A percentile compares a stretch with the other conserved stretches of the same genome.
These are phyloP conservation scores for Ormia ochracea DNA, from an alignment of 2,888 invertebrate species.

Conservation along the genomic window DNA sequence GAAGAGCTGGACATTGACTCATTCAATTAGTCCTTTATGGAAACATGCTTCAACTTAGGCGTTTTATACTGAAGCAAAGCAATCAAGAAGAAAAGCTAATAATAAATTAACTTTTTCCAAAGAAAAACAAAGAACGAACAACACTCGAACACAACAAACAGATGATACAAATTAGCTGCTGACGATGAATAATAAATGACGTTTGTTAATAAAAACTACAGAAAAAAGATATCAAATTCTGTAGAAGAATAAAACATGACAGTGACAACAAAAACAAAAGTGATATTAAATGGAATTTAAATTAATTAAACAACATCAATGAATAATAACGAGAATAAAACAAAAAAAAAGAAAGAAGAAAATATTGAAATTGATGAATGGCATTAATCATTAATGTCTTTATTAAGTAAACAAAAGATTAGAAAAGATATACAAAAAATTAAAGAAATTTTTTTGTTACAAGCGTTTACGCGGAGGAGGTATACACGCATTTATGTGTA, in stretches of 20 bases:
- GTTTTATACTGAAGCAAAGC: not conserved
- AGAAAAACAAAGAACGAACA: not conserved
- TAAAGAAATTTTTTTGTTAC: not conserved
- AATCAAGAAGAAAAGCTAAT: slow-evolving; percentile 1
- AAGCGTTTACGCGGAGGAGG: not conserved
- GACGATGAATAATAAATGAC: slow-evolving; percentile 38
- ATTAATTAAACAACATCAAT: slow-evolving; percentile 50
- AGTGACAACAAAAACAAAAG: slow-evolving; percentile 1
- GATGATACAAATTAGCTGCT: slow-evolving; percentile 36
- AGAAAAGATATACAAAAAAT: not conserved
- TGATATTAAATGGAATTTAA: slow-evolving; percentile 51
- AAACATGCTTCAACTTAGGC: not conserved
- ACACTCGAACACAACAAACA: not conserved
- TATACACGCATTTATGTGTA: too few species aligned
- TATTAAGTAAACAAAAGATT: slow-evolving; percentile 45
- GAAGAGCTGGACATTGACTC: slow-evolving; percentile 49
- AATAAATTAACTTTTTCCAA: slow-evolving; percentile 29
- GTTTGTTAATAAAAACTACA: slow-evolving; percentile 3
- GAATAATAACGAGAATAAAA: slow-evolving; percentile 13
- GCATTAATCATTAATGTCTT: slow-evolving; percentile 54
- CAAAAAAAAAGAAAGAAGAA: slow-evolving; percentile 2
- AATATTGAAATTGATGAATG: slow-evolving; percentile 57
- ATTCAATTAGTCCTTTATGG: not conserved
- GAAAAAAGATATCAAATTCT: slow-evolving; percentile 43
- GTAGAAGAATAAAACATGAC: not conserved